Base-by-base conservation (phyloP, 2,113 vertebrate species). In the Dinomys branickii region DNA sequence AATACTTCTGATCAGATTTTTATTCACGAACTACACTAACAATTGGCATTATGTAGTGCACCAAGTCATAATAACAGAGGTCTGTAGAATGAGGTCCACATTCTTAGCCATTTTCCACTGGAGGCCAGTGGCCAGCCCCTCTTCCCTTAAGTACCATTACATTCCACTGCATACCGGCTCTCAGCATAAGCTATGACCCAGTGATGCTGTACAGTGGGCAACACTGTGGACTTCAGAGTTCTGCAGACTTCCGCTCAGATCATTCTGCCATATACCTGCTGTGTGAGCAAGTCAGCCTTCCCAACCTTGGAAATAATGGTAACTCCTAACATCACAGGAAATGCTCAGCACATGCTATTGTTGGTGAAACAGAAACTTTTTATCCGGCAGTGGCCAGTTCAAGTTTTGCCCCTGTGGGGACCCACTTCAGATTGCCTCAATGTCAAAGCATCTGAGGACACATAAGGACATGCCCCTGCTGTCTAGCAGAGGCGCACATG, bases 331-430 rank as follows among this genome's bases (percentile, higher is more conserved):
- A 35, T 81, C 61, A 73, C 11, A 80, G 75, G 9, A 35, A 86
- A 24, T 59, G 58, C 20, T 73, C 26, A 24, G 24, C 13, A 47
- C 44, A 26, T 33, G 47, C 52, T 50, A 61, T 44, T 92, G 35
- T 35, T 92, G 61, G 94, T n/a, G 50, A 91, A 77, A 69, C 65
- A 54, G 84, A 88, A 56, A 10, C 12, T 47, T 19, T 58, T 59
- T 28, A 50, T n/a, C 56, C 82, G 35, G 8, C 13, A 58, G 4
- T 22, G 5, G 3, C 52, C 38, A 67, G 26, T 65, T 96, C 67
- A 16, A 71, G 26, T 71, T 71, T 84, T 78, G 6, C 65, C 35
- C 16, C 6, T 19, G 10, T n/a, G 17, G 35, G 65, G 35, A 69
- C 16, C 65, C 65, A 69, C 17, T 69, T 17, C 33, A 67, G 16